Evolutionary conservation across 92 coral and sea anemone genomes (phyloP).

Genomic region (Umimayanthus chanpuru): DNA sequence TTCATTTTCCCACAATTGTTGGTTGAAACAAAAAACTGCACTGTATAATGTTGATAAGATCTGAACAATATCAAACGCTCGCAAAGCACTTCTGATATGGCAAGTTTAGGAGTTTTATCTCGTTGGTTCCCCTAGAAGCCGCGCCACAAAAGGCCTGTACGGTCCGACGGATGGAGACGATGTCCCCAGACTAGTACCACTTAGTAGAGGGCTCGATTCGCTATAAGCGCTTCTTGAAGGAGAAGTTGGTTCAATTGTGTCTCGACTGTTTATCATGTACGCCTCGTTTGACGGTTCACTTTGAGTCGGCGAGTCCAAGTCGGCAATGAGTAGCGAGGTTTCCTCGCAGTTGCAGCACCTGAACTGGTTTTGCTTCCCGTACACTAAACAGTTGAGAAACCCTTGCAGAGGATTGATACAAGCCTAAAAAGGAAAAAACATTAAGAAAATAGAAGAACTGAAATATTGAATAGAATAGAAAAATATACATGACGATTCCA

Average conservation of each 20-base stretch:
- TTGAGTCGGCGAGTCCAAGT: constrained; percentile 5
- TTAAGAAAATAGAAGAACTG: background rate
- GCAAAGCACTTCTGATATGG: too few relatives aligned
- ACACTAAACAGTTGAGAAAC: constrained; percentile 84
- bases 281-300: constrained; percentile 38
- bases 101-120: background rate
- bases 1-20: too few relatives aligned
- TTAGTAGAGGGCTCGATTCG: constrained; percentile 33
- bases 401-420: constrained; percentile 88
- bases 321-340: background rate
- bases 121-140: constrained; percentile 71
- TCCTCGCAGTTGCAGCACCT: constrained; percentile 12
- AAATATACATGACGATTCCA: too few relatives aligned
- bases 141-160: constrained; percentile 51
- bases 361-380: constrained; percentile 70
- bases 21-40: too few relatives aligned
- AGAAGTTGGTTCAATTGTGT: constrained; percentile 46
- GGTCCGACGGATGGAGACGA: constrained; percentile 35
- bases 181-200: constrained; percentile 30
- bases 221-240: constrained; percentile 30
- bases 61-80: too few relatives aligned
- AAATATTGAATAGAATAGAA: background rate
- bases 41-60: too few relatives aligned
- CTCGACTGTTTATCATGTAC: constrained; percentile 47
- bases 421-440: constrained; percentile 58